Evolutionary conservation across 2,888 invertebrate species (phyloP).

Genomic region (Lathronympha strigana): DNA sequence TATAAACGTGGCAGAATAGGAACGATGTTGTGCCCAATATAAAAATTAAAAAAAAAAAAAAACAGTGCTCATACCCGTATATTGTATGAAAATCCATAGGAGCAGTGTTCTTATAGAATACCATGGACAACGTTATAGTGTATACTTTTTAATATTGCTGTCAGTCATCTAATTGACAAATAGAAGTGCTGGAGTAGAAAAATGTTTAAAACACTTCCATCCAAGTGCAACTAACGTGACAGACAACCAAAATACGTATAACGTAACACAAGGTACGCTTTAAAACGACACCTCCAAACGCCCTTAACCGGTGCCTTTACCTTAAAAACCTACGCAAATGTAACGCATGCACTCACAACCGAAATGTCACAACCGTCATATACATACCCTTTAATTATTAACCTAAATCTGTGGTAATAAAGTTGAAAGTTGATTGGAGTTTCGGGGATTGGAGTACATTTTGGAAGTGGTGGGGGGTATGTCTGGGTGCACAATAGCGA

Average conservation of each 20-base stretch:
- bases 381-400: neutral
- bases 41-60: no score
- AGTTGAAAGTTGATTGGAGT: neutral
- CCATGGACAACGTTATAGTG: no score
- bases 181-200: no score
- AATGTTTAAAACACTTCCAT: no score
- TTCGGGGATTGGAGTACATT: neutral
- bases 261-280: neutral
- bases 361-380: neutral
- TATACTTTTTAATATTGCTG: no score
- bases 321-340: slow-evolving; percentile 38
- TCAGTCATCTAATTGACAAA: no score
- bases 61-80: no score
- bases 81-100: no score
- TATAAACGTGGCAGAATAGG: no score
- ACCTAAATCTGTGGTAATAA: neutral
- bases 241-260: neutral
- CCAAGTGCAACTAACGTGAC: neutral
- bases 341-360: slow-evolving; percentile 6
- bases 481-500: slow-evolving; percentile 39
- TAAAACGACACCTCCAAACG: slow-evolving; percentile 35
- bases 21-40: no score
- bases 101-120: no score
- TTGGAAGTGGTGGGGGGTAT: neutral
- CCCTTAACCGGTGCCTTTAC: no score